Evolutionary conservation across 2,888 invertebrate species (phyloP), one percentile per base, ranked within the genome.

Genomic region (Cybosia mesomella): DNA sequence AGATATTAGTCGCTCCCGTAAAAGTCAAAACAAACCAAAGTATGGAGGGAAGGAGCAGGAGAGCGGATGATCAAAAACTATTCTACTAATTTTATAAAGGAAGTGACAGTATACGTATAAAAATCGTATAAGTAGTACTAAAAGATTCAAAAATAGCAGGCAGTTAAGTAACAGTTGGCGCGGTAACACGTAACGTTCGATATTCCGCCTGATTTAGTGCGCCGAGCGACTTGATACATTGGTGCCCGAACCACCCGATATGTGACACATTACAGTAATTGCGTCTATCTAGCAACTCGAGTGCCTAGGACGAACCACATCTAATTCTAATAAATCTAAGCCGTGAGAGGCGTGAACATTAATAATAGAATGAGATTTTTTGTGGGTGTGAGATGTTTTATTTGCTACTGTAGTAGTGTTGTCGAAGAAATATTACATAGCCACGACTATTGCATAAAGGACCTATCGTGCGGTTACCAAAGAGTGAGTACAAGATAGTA

Each of bases 211-310:
- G 84, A 85, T 85, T 80, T 84, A 85, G 68, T 60, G 69, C 60
- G 32, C 64, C 64, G 13, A 68, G 69, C 66, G 54, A 68, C 61
- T 71, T 85, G 85, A 85, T 83, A 75, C 82, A 85, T 81, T 63
- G 81, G 71, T 66, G 64, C 72, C 63, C 73, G 74, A 74, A 72
- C 67, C 76, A 70, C 71, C 77, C 81, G 78, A 83, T 83, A 74
- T 80, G 81, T 82, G 84, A 85, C 85, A 77, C 83, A 70, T 63
- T 83, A 84, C 82, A n/a, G 80, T 85, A 83, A 85, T 85, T 82
- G 83, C 70, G 67, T 62, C 64, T 61, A 68, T 55, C 64, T 66
- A 36, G 28, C 58, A 66, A 58, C 62, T 53, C 61, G 61, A 68
- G 63, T 55, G 55, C 18, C 62, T 67, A 57, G 39, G 55, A 64